Base-by-base conservation (phyloP, 2,888 invertebrate species). In the Mythimna albipuncta region DNA sequence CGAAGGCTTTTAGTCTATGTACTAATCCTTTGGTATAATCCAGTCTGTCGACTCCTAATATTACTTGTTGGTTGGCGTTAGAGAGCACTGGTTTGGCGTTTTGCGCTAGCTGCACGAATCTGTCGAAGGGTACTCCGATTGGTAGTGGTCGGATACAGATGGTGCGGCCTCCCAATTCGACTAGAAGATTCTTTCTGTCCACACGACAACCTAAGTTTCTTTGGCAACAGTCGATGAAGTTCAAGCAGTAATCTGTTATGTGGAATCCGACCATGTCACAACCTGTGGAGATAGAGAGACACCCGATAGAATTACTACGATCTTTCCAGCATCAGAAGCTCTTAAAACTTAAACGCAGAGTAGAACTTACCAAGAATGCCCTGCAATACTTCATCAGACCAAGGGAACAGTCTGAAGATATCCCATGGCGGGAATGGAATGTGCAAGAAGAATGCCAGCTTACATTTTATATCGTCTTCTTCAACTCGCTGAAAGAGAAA, bases 351-450 rank as follows among this genome's bases (percentile, higher is more conserved):
- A 13, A 9, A 6, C 2, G 4, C 13, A 16, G 19, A 19, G 9
- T 59, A 41, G 59, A 62, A 84, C 93, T 94, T 94, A 97, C 98
- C 98, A 67, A 99, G 96, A 97, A 99, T 98, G 81, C 99, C 99
- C 93, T 99, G 98, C 44, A 99, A 96, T 70, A 99, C 98, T 95
- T 99, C 99, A 93, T 99, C 99, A n/a, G 98, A 98, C 98, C 99
- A 98, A 2, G 99, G 99, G 88, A 99, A 98, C 66, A 99, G 96
- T 77, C 99, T 97, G 93, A 98, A 99, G 84, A 99, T 98, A 89
- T 99, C 99, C 98, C 99, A 99, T 19, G 99, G 98, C 19, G 99
- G 99, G 93, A 99, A 99, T 0, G 99, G 99, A 89, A 99, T 99
- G 94, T 99, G 99, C 77, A 99, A 96, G 94, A 99, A 99, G 96